Base-by-base conservation (phyloP, 1,140 invertebrate genomes). In the Charaxes varanes region DNA sequence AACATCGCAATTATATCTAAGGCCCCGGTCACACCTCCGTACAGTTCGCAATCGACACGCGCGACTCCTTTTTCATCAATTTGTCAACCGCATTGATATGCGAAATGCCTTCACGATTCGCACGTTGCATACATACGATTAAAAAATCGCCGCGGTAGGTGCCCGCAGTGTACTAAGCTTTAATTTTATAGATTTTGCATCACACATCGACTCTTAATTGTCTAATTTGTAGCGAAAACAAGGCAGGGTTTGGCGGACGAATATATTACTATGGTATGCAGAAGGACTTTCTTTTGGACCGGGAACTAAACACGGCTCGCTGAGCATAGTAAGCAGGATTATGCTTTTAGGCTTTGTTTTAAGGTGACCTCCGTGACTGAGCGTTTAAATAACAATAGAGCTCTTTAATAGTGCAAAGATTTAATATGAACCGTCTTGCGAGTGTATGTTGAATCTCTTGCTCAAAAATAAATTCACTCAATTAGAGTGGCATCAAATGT, bases 211-310 rank as follows among this genome's bases (percentile, higher is more conserved):
- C 78, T 82, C 68, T 48, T 82, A 82, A 82, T 82, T 69, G 78
- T 77, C 78, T 82, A 74, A 82, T 82, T 82, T 82, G 73, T 67
- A 68, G 70, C 78, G 76, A 82, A 82, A 82, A 76, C 78, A 71
- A 63, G 50, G 66, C 63, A 68, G 53, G 47, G 64, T 64, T 70
- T 66, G 64, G 60, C 66, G 58, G 64, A 62, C 64, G 66, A 77
- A 82, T 80, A 68, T 65, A 73, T 74, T 69, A 69, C 58, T 67
- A 68, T 68, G 74, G 71, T 64, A 74, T 77, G 66, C 60, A 68
- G 67, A 69, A 73, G 72, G 71, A 80, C 76, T 80, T 83, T 83
- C 76, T 79, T 82, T 82, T 80, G 66, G 78, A 57, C 54, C 66
- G 64, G 64, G 55, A 68, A 62, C 62, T 73, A 70, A 63, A 63